Evolutionary conservation across 30 jellyfish, hydroid and myxozoan genomes (phyloP).

Genomic region (Aurelia aurita): DNA sequence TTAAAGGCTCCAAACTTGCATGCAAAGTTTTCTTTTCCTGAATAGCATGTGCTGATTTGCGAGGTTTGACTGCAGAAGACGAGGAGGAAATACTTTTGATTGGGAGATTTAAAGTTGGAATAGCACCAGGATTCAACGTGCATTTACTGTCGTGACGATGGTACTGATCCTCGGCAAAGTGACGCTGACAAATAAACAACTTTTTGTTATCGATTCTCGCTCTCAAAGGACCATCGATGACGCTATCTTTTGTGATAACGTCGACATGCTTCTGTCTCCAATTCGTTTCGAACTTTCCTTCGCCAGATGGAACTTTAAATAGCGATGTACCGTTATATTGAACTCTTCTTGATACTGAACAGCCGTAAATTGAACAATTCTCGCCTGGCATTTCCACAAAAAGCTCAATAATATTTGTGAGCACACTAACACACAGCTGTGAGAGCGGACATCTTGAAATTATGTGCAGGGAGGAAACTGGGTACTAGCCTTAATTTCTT

Average conservation of each 20-base stretch:
- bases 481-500: too few species aligned
- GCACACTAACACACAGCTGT: too few species aligned
- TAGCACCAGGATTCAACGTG: slow-evolving; percentile 20
- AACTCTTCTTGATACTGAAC: slow-evolving; percentile 26
- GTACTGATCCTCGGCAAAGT: slow-evolving; percentile 28
- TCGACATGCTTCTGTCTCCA: slow-evolving; percentile 62
- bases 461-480: too few species aligned
- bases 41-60: slow-evolving; percentile 42
- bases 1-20: not conserved
- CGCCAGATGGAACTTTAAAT: slow-evolving; percentile 14
- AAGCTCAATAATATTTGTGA: too few species aligned
- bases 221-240: slow-evolving; percentile 19
- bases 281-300: slow-evolving; percentile 21
- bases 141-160: slow-evolving; percentile 6
- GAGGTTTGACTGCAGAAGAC: slow-evolving; percentile 14
- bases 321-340: slow-evolving; percentile 25
- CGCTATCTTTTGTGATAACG: slow-evolving; percentile 43
- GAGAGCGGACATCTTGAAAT: too few species aligned
- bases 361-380: slow-evolving; percentile 39
- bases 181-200: slow-evolving; percentile 51
- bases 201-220: slow-evolving; percentile 38
- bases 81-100: slow-evolving; percentile 24
- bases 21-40: slow-evolving; percentile 12
- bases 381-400: too few species aligned
- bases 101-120: slow-evolving; percentile 36